Base-by-base conservation (phyloP, 2,888 invertebrate species). In the Mystacides longicornis region DNA sequence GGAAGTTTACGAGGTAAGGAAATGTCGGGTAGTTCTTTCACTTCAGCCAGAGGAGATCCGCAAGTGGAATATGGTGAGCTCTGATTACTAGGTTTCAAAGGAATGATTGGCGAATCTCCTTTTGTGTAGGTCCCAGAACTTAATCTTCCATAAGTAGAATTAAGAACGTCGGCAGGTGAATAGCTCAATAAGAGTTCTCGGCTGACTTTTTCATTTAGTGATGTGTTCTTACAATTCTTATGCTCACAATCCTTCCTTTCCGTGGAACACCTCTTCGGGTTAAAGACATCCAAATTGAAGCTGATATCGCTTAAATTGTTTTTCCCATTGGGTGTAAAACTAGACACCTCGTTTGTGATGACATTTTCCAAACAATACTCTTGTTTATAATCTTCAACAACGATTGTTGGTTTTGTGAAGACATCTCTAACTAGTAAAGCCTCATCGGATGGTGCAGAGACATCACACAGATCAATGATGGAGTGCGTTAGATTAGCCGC, bases 91-190 rank as follows among this genome's bases (percentile, higher is more conserved):
- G 61, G 60, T 50, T 60, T 55, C 4, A 58, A 31, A 0, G 55
- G 55, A 52, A 60, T 50, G 48, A 68, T 67, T 0, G 75, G 75
- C 1, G 77, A 77, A 37, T 78, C 77, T 4, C 60, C 63, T 65
- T 79, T 80, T 4, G 76, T 75, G 59, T 71, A 81, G 1, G 80
- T 80, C 61, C 79, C 78, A 1, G 75, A 73, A 64, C 72, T 74
- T 9, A 73, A 62, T 67, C 72, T 75, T 20, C 59, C 48, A 57
- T 66, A 65, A 2, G 67, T 64, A 20, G 73, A 71, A 47, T 73
- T 54, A 14, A 55, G 46, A 1, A 45, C 72, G 49, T 73, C 70
- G 4, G 70, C 70, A 23, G 71, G 63, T 11, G 58, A 58, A 47
- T 49, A 55, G n/a, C 46, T 42, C 18, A 42, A 23, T 14, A 56